Evolutionary conservation across 2,113 vertebrate species (phyloP), one percentile per base, ranked within the genome.

Genomic region (Accipiter cooperii): DNA sequence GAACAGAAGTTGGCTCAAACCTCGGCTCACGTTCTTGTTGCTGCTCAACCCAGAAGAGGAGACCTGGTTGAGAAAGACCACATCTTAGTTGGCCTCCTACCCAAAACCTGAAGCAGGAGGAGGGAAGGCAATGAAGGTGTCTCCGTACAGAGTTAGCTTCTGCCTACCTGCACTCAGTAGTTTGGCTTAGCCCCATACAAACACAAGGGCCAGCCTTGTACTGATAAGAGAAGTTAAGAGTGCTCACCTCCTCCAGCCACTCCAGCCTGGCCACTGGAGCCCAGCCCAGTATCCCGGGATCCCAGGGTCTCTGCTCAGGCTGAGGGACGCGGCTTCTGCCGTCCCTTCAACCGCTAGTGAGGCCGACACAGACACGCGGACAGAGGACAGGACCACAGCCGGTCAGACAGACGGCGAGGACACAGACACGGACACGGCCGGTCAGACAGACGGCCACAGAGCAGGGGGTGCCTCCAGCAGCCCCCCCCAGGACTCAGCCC

Each of bases 321-420:
- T 83, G 36, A 70, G 55, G 22, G 7, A 14, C 13, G 6, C 1
- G 1, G 17, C 15, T 75, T n/a, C 46, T 83, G 40, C 36, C 42
- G 34, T 25, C 5, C 4, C 8, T 65, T 64, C 61, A 89, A 22
- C 19, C 40, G 40, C 31, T 28, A 64, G 38, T 21, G 34, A 88
- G 64, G 31, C 12, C 19, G 49, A 9, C 31, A 7, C 12, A 16
- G 52, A 17, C 6, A 49, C 10, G 5, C 11, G 3, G 26, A 64
- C 22, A 54, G 17, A 16, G 8, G 15, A 47, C 29, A 34, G 2
- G 1, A 15, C 25, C n/a, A 12, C 0, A 15, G 31, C 3, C 0
- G 0, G 13, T 52, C 46, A 46, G 46, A 46, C 17, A 44, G 44
- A 4, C 4, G 44, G 44, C 17, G 4, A 18, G 44, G 44, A 18